phyloP scores from a whole-genome alignment of 2,113 vertebrate species.

The Numenius arquata region DNA sequence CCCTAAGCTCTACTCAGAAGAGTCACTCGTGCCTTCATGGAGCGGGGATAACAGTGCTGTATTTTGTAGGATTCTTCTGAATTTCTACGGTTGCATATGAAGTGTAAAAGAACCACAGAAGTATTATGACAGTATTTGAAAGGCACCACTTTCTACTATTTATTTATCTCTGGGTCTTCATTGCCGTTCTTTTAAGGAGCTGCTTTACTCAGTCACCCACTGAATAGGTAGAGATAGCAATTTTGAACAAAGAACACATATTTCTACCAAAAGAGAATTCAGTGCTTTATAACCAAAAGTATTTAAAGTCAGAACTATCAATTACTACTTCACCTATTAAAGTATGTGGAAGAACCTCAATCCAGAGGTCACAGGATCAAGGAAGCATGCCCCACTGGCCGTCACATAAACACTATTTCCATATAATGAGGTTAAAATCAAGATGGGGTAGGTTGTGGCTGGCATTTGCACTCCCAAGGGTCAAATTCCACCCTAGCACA shows the following conservation, averaged over 20 bases:
- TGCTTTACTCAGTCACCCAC: not conserved
- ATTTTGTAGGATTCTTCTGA: not conserved
- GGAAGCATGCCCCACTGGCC: not conserved
- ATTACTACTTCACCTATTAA: not conserved
- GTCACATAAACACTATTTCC: not conserved
- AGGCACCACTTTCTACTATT: not conserved
- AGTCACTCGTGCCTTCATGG: not conserved
- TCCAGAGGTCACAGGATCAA: not conserved
- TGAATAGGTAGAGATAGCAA: not conserved
- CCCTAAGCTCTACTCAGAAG: not conserved
- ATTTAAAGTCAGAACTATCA: not conserved
- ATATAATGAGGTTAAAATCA: not conserved
- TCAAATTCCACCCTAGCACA: not conserved
- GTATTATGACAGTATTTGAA: not conserved
- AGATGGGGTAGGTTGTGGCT: not conserved
- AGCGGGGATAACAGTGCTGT: not conserved
- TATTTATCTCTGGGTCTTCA: not conserved
- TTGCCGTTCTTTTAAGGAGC: not conserved
- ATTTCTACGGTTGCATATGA: not conserved
- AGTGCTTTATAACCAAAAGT: not conserved
- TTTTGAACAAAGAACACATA: not conserved
- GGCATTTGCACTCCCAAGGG: not conserved
- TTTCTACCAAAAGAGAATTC: not conserved
- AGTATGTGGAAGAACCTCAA: not conserved
- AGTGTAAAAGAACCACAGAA: not conserved